Percentiles rank a stretch among this genome's conserved stretches.
Evolutionary conservation across 2,797 vertebrate genomes (phyloP).

Genomic region (Micromesistius poutassou): DNA sequence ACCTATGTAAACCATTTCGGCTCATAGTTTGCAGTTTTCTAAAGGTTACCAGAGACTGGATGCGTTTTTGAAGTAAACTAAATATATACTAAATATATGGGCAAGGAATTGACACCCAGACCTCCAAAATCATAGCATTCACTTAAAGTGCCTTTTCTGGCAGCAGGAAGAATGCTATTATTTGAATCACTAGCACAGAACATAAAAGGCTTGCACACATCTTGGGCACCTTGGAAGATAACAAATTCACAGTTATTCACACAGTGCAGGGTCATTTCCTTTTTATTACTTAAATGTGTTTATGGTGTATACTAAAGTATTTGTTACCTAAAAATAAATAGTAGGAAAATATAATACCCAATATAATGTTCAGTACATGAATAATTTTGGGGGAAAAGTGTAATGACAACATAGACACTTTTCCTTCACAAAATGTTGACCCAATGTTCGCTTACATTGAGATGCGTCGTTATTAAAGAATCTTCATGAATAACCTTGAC

Average conservation of each 20-base stretch:
- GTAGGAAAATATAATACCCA: neutral
- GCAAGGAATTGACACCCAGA: conserved; percentile 58
- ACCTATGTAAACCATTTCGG: conserved; percentile 39
- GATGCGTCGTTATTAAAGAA: neutral
- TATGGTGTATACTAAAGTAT: neutral
- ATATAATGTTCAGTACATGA: neutral
- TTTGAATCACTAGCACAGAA: conserved; percentile 38
- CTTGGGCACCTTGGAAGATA: neutral
- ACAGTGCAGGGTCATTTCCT: conserved; percentile 33
- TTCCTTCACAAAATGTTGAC: conserved; percentile 27
- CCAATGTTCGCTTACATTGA: neutral
- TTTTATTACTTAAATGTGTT: neutral
- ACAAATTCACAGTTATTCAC: conserved; percentile 1
- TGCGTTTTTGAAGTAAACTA: conserved; percentile 56
- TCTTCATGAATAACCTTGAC: neutral
- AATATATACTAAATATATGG: conserved; percentile 68
- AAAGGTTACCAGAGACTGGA: conserved; percentile 57
- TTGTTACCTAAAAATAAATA: neutral
- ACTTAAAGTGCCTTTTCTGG: conserved; percentile 31
- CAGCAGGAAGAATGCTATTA: conserved; percentile 36
- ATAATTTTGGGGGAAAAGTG: conserved; percentile 36
- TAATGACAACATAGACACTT: conserved; percentile 46
- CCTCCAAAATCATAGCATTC: conserved; percentile 54
- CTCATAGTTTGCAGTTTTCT: conserved; percentile 52
- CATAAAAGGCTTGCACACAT: conserved; percentile 20